Evolutionary conservation across 2,888 invertebrate genomes (phyloP), one percentile per base, ranked within the genome.

Genomic region (Cotesia congregata): DNA sequence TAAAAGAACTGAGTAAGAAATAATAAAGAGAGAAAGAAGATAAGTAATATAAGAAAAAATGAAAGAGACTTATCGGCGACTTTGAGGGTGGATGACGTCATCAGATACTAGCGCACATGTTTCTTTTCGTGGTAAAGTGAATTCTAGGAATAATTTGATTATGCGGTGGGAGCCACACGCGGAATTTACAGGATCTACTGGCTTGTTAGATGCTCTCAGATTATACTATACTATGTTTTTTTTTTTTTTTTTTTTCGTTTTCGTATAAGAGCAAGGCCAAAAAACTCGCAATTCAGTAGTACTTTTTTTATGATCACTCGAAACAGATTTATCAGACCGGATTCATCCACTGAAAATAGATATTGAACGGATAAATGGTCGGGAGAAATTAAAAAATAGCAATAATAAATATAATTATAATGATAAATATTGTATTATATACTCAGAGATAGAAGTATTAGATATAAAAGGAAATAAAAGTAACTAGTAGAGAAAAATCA

Each of bases 61-160:
- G 50, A 50, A 50, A 38, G 65, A 61, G 68, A 74, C 72, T 72
- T 64, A 74, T 76, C 78, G 77, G 78, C 76, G 50, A 68, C 68
- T 62, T 72, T 72, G 72, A 64, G 70, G n/a, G 77, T 59, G 39
- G 77, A 72, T 85, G 85, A 85, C 83, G 84, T 85, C 83, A 84
- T 75, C 69, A 39, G 59, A 60, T 67, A 30, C 80, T 77, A 72
- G 76, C 82, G 83, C 86, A 84, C 82, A 84, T 85, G 86, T 83
- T 84, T 78, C 79, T 77, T 65, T 65, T 76, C 79, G 75, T 77
- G 77, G 77, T 80, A 79, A 77, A 80, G 78, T 79, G 80, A 41
- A 50, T 78, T 83, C 83, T 82, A 84, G 83, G 86, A 86, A 86
- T 85, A 86, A 84, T 85, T 85, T 85, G 84, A 85, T 86, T 86